Base-by-base conservation (phyloP, 2,797 vertebrate genomes). In the Neosilurus hyrtlii region DNA sequence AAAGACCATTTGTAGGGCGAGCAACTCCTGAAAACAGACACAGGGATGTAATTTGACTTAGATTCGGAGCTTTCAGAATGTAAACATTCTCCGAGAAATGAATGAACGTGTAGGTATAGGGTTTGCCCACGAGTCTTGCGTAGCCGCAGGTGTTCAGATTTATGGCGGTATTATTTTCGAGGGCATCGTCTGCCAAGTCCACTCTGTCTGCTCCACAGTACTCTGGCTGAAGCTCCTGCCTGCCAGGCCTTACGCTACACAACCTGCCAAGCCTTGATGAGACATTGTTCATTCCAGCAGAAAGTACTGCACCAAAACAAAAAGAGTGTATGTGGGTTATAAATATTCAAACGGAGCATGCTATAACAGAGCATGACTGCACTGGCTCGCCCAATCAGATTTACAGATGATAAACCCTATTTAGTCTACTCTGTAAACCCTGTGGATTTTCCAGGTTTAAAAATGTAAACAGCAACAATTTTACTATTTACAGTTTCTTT, bases 121-220 rank as follows among this genome's bases (percentile, higher is more conserved):
- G 72, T 73, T 79, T 74, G 77, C 62, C 86, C 79, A 18, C 35
- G 11, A 78, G 35, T 78, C 66, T 24, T 78, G 81, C 62, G 66
- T 85, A 74, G 78, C 83, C 51, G 62, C 84, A 79, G 79, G 85
- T 62, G 57, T 70, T 82, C 66, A 37, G 86, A 86, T 88, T 88
- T 86, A 89, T 79, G 52, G 81, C 75, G 79, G 76, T 78, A n/a
- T 82, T 76, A 75, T 59, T 43, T 43, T 43, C 22, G 35, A 30
- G 56, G 16, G 37, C 52, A 59, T 71, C 14, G 76, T 37, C 77
- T 80, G 49, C 57, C 81, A 76, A 82, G 51, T 72, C 37, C 75
- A 54, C 9, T 26, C 54, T 79, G 76, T 37, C 82, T 63, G 37
- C 71, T 81, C 76, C 70, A 82, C 74, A 62, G 72, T 83, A 57